A percentile compares a stretch with the other conserved stretches of the same genome.
Evolutionary conservation across 2,888 invertebrate species (phyloP).

Genomic region (Poecilus cupreus): DNA sequence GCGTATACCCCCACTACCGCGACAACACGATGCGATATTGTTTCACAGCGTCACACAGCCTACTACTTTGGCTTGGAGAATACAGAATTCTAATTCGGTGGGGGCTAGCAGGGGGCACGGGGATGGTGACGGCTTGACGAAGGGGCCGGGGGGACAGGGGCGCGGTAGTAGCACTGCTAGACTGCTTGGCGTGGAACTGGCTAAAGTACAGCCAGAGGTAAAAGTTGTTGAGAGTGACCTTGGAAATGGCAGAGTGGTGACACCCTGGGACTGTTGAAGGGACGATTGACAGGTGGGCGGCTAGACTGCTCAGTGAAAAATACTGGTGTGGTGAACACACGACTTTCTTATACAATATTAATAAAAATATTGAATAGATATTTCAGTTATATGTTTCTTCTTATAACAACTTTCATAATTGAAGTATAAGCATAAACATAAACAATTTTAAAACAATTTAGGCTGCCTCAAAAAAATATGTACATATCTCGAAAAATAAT

Average conservation of each 20-base stretch:
- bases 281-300: too few species aligned
- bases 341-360: too few species aligned
- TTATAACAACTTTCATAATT: too few species aligned
- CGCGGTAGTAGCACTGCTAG: neutral
- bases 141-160: neutral
- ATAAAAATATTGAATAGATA: too few species aligned
- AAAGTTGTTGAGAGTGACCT: conserved; percentile 23
- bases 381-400: too few species aligned
- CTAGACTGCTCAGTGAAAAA: too few species aligned
- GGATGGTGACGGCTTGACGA: neutral
- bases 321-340: too few species aligned
- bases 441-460: too few species aligned
- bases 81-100: conserved; percentile 36
- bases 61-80: neutral
- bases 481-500: too few species aligned
- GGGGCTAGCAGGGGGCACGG: neutral
- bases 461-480: too few species aligned
- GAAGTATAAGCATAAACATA: too few species aligned
- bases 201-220: conserved; percentile 42
- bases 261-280: neutral
- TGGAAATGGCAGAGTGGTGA: neutral
- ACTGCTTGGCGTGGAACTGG: conserved; percentile 54
- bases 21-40: conserved; percentile 19
- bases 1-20: conserved; percentile 27
- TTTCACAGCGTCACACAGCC: conserved; percentile 34